These are phyloP conservation scores for Polyodon spathula DNA, from an alignment of 2,113 vertebrate species.

Conservation along the genomic window DNA sequence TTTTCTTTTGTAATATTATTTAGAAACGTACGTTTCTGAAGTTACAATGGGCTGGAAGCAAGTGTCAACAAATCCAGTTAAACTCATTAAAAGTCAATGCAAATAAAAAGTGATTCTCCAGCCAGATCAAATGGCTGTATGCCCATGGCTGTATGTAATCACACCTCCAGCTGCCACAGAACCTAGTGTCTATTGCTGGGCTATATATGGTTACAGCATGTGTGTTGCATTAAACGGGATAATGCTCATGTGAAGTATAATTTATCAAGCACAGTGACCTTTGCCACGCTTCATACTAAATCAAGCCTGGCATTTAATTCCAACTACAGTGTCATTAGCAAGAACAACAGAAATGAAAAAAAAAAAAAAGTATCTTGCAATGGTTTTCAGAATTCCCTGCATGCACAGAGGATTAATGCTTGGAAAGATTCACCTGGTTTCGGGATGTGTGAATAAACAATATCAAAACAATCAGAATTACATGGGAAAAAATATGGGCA, in stretches of 20 bases:
- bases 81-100: too few species aligned
- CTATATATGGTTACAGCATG: conserved; percentile 58
- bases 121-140: conserved; percentile 29
- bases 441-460: too few species aligned
- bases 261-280: conserved; percentile 38
- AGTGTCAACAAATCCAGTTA: too few species aligned
- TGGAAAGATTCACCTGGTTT: too few species aligned
- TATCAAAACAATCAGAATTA: too few species aligned
- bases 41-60: too few species aligned
- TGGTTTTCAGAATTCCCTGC: not conserved
- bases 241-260: conserved; percentile 28
- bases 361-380: not conserved
- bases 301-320: not conserved
- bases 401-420: not conserved
- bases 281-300: not conserved
- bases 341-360: not conserved
- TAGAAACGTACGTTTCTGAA: too few species aligned
- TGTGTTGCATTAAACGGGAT: conserved; percentile 27
- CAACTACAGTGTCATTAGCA: not conserved
- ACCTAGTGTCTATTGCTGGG: conserved; percentile 27
- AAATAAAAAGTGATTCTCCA: conserved; percentile 13
- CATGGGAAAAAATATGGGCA: too few species aligned
- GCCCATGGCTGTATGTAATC: conserved; percentile 1
- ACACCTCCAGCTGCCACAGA: conserved; percentile 20
- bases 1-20: too few species aligned